Evolutionary conservation across 2,888 invertebrate genomes (phyloP), one percentile per base, ranked within the genome.

Genomic region (Drosophila setosimentum): DNA sequence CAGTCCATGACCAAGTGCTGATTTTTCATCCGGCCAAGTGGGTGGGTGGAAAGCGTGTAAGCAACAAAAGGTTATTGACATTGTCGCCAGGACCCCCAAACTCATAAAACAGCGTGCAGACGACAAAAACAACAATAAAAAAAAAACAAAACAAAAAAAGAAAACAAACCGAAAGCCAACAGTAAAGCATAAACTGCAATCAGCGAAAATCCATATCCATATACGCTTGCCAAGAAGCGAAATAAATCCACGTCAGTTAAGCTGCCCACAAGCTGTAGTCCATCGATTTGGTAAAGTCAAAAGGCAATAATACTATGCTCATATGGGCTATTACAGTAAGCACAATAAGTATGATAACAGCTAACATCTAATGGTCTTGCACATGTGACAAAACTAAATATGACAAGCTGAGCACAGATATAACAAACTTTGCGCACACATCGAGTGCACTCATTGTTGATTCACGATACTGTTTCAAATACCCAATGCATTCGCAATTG

Each of bases 1-100:
- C 83, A 86, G 87, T 87, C 87, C 89, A 87, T 89, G 89, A 87
- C 87, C 87, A 87, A 87, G 87, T 87, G 89, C 87, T 83, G 87
- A 89, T 89, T 87, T 87, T 78, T 79, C 83, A 81, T 87, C 68
- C 76, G 76, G 73, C 78, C 67, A 71, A 80, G 59, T 55, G 75
- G 61, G 61, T 67, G 51, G 48, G 50, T 13, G 62, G 51, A 42
- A 58, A 53, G 35, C 54, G 35, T 37, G 45, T 42, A 37, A 79
- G 75, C 78, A 69, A 71, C 83, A 62, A 83, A 82, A 85, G 89
- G 89, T 87, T 87, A 87, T 87, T 87, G 89, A 87, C 87, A 87
- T 87, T 85, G 89, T 80, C 71, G 75, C 48, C 64, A 59, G 62
- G 51, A 40, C 27, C 68, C n/a, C 54, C 35, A 37, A 18, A 29